Evolutionary conservation across 2,888 invertebrate genomes (phyloP).

Genomic region (Antheraea yamamai): DNA sequence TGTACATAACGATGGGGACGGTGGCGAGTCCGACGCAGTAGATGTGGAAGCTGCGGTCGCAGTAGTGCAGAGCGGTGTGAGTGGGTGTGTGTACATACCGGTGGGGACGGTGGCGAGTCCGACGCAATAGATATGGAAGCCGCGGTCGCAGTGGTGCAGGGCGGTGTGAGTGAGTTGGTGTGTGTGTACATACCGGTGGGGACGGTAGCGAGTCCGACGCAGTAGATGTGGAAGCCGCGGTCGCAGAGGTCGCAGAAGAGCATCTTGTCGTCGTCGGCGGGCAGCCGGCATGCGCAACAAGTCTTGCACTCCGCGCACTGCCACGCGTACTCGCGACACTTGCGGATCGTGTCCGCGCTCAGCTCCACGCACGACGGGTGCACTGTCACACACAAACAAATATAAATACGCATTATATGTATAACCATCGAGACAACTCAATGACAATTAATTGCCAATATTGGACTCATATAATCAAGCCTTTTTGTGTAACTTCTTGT

Average conservation of each 20-base stretch:
- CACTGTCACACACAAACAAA: constrained; percentile 64
- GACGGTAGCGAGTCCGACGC: constrained; percentile 87
- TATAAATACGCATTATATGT: too few relatives aligned
- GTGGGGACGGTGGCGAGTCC: constrained; percentile 87
- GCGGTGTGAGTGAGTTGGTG: constrained; percentile 88
- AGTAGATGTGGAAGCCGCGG: constrained; percentile 96
- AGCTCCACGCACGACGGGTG: constrained; percentile 95
- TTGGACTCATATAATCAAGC: too few relatives aligned
- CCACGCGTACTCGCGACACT: constrained; percentile 94
- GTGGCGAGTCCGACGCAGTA: constrained; percentile 89
- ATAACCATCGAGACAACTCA: too few relatives aligned
- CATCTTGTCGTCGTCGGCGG: constrained; percentile 94
- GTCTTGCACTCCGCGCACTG: constrained; percentile 96
- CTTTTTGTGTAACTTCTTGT: too few relatives aligned
- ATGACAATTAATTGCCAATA: too few relatives aligned
- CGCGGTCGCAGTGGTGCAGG: constrained; percentile 24
- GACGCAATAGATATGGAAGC: constrained; percentile 94
- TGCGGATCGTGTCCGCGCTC: constrained; percentile 90
- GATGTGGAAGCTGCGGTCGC: constrained; percentile 96
- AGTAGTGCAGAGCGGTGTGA: constrained; percentile 86
- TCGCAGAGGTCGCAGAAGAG: constrained; percentile 97
- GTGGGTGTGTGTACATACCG: constrained; percentile 69
- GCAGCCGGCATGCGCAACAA: constrained; percentile 91
- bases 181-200: constrained; percentile 85
- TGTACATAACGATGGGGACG: constrained; percentile 87